Base-by-base conservation (phyloP, 1,140 invertebrate genomes). In the Odontomachus brunneus region DNA sequence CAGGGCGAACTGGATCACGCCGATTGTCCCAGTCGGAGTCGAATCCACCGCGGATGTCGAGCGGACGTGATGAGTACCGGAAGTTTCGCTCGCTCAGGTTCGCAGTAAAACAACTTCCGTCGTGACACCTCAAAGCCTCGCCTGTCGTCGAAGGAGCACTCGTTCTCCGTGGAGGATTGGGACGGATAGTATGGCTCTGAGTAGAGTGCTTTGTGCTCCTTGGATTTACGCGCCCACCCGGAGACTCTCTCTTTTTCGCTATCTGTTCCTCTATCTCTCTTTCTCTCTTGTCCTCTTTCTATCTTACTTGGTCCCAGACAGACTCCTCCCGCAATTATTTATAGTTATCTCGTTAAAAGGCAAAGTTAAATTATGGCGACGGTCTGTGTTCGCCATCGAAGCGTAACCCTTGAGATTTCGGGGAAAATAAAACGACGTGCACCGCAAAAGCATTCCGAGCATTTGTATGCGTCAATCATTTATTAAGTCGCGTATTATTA, bases 101-200 rank as follows among this genome's bases (percentile, higher is more conserved):
- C 57, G 51, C 9, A 44, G 51, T 51, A 71, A 62, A 69, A 72
- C 57, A 66, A 73, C 84, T 78, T 72, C 29, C 65, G n/a, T 73
- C 73, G 65, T 49, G 62, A 87, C 86, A 83, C 73, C 84, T 78
- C 72, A 76, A 85, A 85, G 84, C 78, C 55, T 55, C 24, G 17
- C 19, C 19, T 53, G 67, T 62, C 15, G 75, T 49, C 53, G 69
- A 57, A 73, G 67, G 69, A 53, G 67, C 53, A 78, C 33, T 81
- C 53, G 17, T 51, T 62, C 55, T 49, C 83, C 19, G 24, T 72
- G 14, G 63, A 62, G 59, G 4, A 53, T 51, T 19, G 24, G n/a
- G 33, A 57, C 12, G 75, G 51, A 22, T 24, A 66, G 22, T 49
- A 57, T 38, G 44, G 60, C n/a, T 26, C 59, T 82, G 63, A 66